These are phyloP conservation scores for Hesperophylax magnus DNA, from an alignment of 1,140 invertebrate species.

Conservation along the genomic window DNA sequence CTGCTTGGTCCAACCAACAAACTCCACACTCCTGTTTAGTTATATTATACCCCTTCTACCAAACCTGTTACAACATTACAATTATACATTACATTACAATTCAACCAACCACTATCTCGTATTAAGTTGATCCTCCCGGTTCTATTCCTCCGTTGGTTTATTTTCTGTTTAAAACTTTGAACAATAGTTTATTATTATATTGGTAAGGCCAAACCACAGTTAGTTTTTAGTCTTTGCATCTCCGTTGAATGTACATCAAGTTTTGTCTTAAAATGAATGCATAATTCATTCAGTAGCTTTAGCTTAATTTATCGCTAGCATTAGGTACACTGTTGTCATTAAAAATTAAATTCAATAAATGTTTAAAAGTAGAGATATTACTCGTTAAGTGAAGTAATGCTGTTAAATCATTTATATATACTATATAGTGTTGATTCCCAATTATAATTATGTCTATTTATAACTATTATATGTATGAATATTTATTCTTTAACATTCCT, in stretches of 20 bases:
- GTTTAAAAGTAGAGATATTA: conserved; percentile 5
- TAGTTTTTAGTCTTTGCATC: not conserved
- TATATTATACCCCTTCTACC: not conserved
- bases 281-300: conserved; percentile 24
- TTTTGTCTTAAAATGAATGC: conserved; percentile 43
- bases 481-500: conserved; percentile 33
- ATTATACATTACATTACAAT: conserved; percentile 19
- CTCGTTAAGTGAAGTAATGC: not conserved
- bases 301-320: conserved; percentile 14
- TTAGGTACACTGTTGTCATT: conserved; percentile 45
- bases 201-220: conserved; percentile 15
- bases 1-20: not conserved
- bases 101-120: not conserved
- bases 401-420: conserved; percentile 22
- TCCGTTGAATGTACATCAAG: conserved; percentile 5
- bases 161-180: too few relatives aligned
- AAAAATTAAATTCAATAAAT: conserved; percentile 8
- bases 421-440: conserved; percentile 5
- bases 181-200: too few relatives aligned
- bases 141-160: too few relatives aligned
- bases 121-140: too few relatives aligned
- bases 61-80: not conserved
- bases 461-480: conserved; percentile 13
- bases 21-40: not conserved
- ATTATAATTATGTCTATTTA: conserved; percentile 19